Base-by-base conservation (phyloP, 2,113 vertebrate species). In the Hippocampus comes region DNA sequence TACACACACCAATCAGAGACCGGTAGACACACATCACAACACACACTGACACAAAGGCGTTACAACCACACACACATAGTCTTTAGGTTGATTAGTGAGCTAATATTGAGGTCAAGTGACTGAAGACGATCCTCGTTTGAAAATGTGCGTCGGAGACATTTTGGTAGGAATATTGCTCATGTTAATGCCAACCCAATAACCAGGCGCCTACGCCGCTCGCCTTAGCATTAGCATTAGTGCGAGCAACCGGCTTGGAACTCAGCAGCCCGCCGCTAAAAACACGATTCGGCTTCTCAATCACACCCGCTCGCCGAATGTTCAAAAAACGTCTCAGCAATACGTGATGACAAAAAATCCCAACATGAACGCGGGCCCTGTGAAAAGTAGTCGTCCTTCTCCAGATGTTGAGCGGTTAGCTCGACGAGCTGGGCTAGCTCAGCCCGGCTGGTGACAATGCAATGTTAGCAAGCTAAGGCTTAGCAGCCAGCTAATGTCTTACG, bases 361-460 rank as follows among this genome's bases (percentile, higher is more conserved):
- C 0, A 12, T 1, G 3, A 43, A 0, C 15, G 4, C 1, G 0
- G 43, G 43, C 43, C 12, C 3, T 3, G 43, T 46, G 11, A 11
- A 46, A 18, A 49, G 48, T 49, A 14, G 15, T 1, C 9, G 43
- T 34, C 25, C 8, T 7, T 55, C 2, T 1, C 46, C 23, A 21
- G 57, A 60, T 55, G 60, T 27, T 48, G 27, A 49, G 25, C 1
- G 9, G 69, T 34, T 86, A 85, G 68, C 77, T 61, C 51, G 10
- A 55, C 64, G 84, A 85, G 68, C 77, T 53, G 41, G 11, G 60
- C 64, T 82, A 79, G 81, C 77, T 7, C 78, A 49, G 56, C 55
- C 59, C 5, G 64, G 41, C 78, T 78, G 63, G 55, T 89, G 88
- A 91, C 90, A 91, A 91, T 91, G 83, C 86, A 79, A 89, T 85